Base-by-base conservation (phyloP, 1,140 invertebrate genomes). In the Gonioctena quinquepunctata region DNA sequence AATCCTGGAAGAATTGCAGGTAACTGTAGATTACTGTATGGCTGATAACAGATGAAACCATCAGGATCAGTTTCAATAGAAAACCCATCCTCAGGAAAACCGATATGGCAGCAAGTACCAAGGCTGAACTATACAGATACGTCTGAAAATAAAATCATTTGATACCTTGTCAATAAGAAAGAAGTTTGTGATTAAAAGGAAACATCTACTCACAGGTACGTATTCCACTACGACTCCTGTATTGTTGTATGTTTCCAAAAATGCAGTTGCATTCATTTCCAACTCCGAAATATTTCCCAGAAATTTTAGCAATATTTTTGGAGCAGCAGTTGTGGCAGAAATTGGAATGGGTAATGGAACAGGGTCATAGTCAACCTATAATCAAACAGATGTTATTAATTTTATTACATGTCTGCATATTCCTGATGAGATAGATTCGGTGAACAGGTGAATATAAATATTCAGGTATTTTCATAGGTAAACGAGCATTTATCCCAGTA, bases 51-150 rank as follows among this genome's bases (percentile, higher is more conserved):
- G 91, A 90, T 2, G 89, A n/a, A 8, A 90, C 70, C 93, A 95
- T 95, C 52, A 93, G 83, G 13, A 88, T 75, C 1, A 96, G 80
- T 83, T 96, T 97, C 3, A 96, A 82, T 2, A 96, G 84, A 76
- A 94, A 96, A 23, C 92, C 93, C 5, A 94, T 88, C 57, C 92
- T 87, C 3, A 96, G 86, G 83, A 96, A 96, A 8, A 94, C 90
- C 54, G 93, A 95, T 71, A 94, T 92, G 0, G 90, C 88, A 0
- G 92, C 87, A 50, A 96, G 77, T 0, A 90, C 90, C 25, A 96
- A 84, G 23, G 92, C 90, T 50, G 93, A 91, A 71, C 92, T 93
- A 79, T 93, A 91, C 0, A 94, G 78, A 79, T 93, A 95, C 5
- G 92, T 90, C 92, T 94, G 85, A 33, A 86, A 85, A 75, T 22